phyloP scores from a whole-genome alignment of 2,888 invertebrate species.

The Congeria kusceri region DNA sequence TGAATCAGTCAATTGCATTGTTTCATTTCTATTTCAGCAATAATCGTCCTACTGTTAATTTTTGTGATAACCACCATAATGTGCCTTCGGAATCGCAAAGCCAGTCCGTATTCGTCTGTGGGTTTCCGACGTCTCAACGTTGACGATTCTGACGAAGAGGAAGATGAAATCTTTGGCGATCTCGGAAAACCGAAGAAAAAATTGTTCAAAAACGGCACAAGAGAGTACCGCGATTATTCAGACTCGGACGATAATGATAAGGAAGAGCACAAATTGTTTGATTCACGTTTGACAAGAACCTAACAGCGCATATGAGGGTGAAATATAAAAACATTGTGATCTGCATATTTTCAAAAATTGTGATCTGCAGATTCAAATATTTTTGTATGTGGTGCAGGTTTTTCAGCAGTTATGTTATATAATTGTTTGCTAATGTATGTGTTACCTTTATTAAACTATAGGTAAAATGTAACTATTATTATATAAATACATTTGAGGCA shows the following conservation, averaged over 20 bases:
- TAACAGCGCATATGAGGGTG: neutral
- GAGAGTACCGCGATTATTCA: conserved; percentile 64
- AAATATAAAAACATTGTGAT: too few relatives aligned
- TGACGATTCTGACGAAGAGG: conserved; percentile 68
- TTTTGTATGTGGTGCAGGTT: too few relatives aligned
- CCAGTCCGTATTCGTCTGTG: conserved; percentile 57
- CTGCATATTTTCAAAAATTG: too few relatives aligned
- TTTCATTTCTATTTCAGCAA: conserved; percentile 58
- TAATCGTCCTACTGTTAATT: conserved; percentile 64
- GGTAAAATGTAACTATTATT: too few relatives aligned
- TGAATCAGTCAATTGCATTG: neutral
- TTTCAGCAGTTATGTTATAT: too few relatives aligned
- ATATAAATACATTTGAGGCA: too few relatives aligned
- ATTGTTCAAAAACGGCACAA: conserved; percentile 32
- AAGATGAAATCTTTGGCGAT: conserved; percentile 63
- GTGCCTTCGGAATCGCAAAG: conserved; percentile 63
- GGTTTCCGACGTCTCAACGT: conserved; percentile 74
- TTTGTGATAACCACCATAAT: conserved; percentile 69
- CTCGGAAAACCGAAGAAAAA: conserved; percentile 38
- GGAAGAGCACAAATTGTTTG: conserved; percentile 67
- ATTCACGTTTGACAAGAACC: conserved; percentile 48
- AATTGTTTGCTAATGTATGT: too few relatives aligned
- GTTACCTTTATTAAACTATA: too few relatives aligned
- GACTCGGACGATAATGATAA: conserved; percentile 49
- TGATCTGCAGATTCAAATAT: too few relatives aligned